phyloP scores from a whole-genome alignment of 2,797 vertebrate genomes.

The Fistularia tabacaria region DNA sequence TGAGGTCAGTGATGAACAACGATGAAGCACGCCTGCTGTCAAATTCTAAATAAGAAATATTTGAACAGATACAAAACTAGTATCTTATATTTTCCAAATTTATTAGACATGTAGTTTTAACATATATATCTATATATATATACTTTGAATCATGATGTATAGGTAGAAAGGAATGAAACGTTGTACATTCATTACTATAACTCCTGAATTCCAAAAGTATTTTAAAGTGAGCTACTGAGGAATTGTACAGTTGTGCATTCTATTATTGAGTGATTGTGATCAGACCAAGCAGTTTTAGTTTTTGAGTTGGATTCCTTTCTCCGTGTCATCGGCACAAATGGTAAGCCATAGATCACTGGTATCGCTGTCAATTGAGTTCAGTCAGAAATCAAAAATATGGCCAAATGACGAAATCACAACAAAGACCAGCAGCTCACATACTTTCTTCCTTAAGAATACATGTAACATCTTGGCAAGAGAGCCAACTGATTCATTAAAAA shows the following conservation, averaged over 20 bases:
- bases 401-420: too few species aligned
- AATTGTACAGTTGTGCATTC: constrained; percentile 27
- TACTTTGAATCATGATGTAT: constrained; percentile 47
- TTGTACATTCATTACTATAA: constrained; percentile 62
- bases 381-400: too few species aligned
- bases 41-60: background rate
- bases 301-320: constrained; percentile 5
- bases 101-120: constrained; percentile 65
- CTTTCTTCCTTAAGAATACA: too few species aligned
- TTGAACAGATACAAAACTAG: background rate
- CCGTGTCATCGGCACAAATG: constrained; percentile 4
- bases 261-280: background rate
- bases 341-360: too few species aligned
- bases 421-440: too few species aligned
- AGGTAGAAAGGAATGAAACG: constrained; percentile 57
- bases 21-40: background rate
- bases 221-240: constrained; percentile 52
- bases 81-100: constrained; percentile 34
- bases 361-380: too few species aligned
- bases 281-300: background rate
- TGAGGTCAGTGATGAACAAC: too few species aligned
- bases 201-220: constrained; percentile 64
- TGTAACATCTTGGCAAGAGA: too few species aligned
- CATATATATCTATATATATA: constrained; percentile 44
- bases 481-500: too few species aligned